Base-by-base conservation (phyloP, 2,113 vertebrate genomes). In the Stictonetta naevosa region DNA sequence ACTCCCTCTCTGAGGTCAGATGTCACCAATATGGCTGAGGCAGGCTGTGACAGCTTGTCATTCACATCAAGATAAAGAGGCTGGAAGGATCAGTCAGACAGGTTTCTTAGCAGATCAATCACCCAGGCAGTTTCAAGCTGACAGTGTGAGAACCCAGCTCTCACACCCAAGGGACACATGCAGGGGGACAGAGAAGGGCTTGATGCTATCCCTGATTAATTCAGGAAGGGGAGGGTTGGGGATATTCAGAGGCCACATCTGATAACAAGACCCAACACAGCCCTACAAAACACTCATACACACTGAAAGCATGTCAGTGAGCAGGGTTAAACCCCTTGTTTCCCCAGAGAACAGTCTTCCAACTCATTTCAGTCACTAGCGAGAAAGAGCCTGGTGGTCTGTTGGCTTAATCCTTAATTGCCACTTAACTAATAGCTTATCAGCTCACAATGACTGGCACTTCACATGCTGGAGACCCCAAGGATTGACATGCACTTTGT, bases 21-120 rank as follows among this genome's bases (percentile, higher is more conserved):
- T 69, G 42, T 93, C 89, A 95, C 42, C 66, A 76, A 48, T 13
- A 50, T 8, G 50, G 85, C 89, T 75, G 31, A 68, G 85, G 38
- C 60, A 95, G 59, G 40, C 71, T 81, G 46, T 91, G 66, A 81
- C 74, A 91, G 62, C 38, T 94, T 96, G 73, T 94, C 90, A 92
- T 76, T 94, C 69, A 85, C 44, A 44, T 73, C 59, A 75, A 88
- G 73, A 83, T 44, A 66, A 92, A 93, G 89, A 50, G 82, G 50
- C 50, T 48, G 21, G 36, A 93, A 92, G 71, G 58, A 84, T 95
- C 55, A 81, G 31, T 75, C 88, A 93, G 80, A 93, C 52, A 77
- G 56, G 33, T 63, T 76, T 86, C 68, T 93, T 75, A 80, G 83
- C 84, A 95, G 83, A 94, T 93, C 86, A 52, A 72, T 93, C 81